These are phyloP conservation scores for Galemys pyrenaicus DNA, from an alignment of 2,113 vertebrate species.

Conservation along the genomic window DNA sequence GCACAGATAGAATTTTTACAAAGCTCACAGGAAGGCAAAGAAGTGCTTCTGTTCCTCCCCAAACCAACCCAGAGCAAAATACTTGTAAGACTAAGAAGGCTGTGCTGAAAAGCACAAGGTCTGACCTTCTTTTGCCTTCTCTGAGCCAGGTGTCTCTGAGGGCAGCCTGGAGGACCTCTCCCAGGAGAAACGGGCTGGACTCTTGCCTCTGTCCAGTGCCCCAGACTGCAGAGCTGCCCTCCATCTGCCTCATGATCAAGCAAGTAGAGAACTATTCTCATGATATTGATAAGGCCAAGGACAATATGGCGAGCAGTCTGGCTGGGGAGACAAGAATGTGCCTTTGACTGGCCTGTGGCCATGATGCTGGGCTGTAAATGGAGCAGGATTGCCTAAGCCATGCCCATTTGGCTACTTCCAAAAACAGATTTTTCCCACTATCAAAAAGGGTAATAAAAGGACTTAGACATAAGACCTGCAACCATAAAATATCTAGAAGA, in stretches of 20 bases:
- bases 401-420: neutral
- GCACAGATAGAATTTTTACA: neutral
- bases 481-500: no score
- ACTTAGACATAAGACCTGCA: no score
- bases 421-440: neutral
- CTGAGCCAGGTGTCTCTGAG: neutral
- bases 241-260: neutral
- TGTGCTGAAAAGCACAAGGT: neutral
- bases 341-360: neutral
- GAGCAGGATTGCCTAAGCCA: neutral
- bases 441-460: no score
- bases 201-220: neutral
- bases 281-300: neutral
- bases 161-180: neutral
- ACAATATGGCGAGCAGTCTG: neutral
- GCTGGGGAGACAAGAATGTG: neutral
- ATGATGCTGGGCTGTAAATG: neutral
- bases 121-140: neutral
- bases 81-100: neutral
- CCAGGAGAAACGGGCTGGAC: neutral
- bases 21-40: neutral
- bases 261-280: neutral
- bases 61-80: neutral
- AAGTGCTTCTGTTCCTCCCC: neutral
- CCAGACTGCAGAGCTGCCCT: neutral